Evolutionary conservation across 1,140 invertebrate genomes (phyloP).

Genomic region (Tetramorium parvispinum): DNA sequence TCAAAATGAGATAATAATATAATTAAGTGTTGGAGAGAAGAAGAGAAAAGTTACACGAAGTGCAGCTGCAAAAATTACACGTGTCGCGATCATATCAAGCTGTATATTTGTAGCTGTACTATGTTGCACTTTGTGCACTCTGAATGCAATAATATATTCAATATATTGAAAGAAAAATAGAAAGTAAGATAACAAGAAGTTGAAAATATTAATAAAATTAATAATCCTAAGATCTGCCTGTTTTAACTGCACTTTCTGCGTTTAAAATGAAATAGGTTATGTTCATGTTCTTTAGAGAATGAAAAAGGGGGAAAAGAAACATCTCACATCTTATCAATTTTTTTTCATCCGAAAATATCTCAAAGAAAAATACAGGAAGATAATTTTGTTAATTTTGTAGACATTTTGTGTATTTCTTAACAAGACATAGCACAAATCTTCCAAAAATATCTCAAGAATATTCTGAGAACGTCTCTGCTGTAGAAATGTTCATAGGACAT

Average conservation of each 20-base stretch:
- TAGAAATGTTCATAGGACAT: too few species aligned
- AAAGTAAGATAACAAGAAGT: background rate
- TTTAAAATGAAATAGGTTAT: background rate
- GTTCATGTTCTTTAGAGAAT: background rate
- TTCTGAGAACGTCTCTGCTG: too few species aligned
- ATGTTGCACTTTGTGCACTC: background rate
- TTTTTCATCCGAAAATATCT: background rate
- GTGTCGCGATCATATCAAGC: background rate
- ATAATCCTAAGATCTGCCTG: background rate
- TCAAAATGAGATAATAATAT: background rate
- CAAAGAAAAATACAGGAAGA: background rate
- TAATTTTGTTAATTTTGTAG: background rate
- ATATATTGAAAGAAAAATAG: background rate
- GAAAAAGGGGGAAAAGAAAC: background rate
- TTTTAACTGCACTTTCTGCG: background rate
- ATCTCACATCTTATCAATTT: background rate
- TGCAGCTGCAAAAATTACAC: background rate
- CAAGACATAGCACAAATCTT: too few species aligned
- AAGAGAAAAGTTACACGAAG: background rate
- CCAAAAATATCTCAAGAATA: too few species aligned
- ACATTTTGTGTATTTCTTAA: conserved; percentile 1
- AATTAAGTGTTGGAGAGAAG: background rate
- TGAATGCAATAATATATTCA: background rate
- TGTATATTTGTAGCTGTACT: background rate
- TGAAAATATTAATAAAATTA: background rate